Percentiles rank a stretch among this genome's conserved stretches.
Conservation (phyloP, 30 jellyfish, hydroid and myxozoan species). For the Aurelia sp. region DNA sequence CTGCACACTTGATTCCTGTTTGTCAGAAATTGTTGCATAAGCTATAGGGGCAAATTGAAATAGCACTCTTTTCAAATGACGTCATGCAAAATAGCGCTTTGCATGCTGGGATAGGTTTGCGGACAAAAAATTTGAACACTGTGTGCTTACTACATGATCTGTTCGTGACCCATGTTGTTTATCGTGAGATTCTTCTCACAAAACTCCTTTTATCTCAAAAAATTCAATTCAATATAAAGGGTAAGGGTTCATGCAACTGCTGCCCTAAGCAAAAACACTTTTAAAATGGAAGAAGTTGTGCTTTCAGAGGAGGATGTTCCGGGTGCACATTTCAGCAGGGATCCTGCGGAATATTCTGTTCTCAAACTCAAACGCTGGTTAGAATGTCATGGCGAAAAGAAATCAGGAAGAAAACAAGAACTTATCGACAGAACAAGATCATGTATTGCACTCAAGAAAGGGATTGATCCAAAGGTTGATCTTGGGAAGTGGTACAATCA, state of each 20-base stretch:
- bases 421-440: conserved; percentile 27
- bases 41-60: no score
- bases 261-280: not conserved
- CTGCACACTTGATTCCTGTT: no score
- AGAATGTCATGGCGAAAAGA: conserved; percentile 28
- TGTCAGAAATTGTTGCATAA: no score
- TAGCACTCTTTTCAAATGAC: conserved; percentile 25
- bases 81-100: conserved; percentile 19
- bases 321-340: conserved; percentile 24
- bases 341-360: conserved; percentile 6
- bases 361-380: conserved; percentile 14
- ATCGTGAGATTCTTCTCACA: not conserved
- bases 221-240: no score
- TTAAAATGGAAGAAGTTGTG: conserved; percentile 2
- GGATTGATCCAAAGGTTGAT: conserved; percentile 42
- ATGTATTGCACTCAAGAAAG: conserved; percentile 5
- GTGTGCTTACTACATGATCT: not conserved
- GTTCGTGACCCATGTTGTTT: not conserved
- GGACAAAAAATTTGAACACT: conserved; percentile 8
- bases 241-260: not conserved
- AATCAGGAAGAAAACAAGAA: conserved; percentile 14
- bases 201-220: not conserved
- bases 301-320: conserved; percentile 33
- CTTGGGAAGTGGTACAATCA: conserved; percentile 51
- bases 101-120: conserved; percentile 32